phyloP scores from a whole-genome alignment of 1,140 invertebrate species.

The Eriosoma lanigerum region DNA sequence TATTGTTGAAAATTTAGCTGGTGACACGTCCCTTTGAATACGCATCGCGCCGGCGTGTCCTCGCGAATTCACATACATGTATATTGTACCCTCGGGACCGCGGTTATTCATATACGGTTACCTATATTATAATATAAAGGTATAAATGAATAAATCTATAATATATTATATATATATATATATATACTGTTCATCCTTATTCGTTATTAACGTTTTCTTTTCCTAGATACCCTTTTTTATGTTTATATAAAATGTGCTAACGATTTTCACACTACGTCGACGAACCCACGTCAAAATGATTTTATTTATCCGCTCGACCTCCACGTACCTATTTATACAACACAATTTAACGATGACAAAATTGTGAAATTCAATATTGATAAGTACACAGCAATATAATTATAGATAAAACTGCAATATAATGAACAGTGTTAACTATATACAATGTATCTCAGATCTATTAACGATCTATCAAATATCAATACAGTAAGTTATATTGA shows the following conservation, averaged over 20 bases:
- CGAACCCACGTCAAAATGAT: background rate
- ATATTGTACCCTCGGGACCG: slow-evolving; percentile 22
- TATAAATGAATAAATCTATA: no score
- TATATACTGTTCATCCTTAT: background rate
- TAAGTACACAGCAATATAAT: no score
- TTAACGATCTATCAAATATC: no score
- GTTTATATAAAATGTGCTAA: no score
- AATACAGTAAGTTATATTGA: no score
- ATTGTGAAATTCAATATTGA: no score
- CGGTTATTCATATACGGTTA: background rate
- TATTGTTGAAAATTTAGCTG: slow-evolving; percentile 47
- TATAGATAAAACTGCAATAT: no score
- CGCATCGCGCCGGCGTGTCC: slow-evolving; percentile 29
- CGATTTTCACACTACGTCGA: background rate
- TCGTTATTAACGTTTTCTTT: background rate
- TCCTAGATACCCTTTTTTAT: background rate
- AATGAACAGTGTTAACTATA: no score
- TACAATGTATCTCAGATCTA: no score
- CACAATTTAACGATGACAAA: no score
- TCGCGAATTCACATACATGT: slow-evolving; percentile 22
- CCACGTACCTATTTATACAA: no score
- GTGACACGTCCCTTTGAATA: slow-evolving; percentile 48
- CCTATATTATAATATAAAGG: no score
- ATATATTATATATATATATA: background rate
- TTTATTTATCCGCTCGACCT: background rate